Evolutionary conservation across 2,888 invertebrate genomes (phyloP).

Genomic region (Agrotis puta): DNA sequence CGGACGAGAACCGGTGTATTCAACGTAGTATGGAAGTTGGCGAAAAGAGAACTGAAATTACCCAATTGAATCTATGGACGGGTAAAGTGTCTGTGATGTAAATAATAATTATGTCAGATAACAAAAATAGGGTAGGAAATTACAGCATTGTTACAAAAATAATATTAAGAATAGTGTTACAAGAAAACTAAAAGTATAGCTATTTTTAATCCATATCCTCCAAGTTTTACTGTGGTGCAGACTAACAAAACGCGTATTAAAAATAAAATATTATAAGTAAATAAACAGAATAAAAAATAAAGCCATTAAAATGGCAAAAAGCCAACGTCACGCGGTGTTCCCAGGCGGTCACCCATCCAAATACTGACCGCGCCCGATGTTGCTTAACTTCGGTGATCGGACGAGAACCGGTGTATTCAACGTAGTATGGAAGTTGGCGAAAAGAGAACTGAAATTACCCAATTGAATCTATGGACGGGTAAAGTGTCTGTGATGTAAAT

Average conservation of each 20-base stretch:
- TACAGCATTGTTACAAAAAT: too few relatives aligned
- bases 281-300: too few relatives aligned
- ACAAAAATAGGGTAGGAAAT: too few relatives aligned
- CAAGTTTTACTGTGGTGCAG: too few relatives aligned
- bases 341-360: conserved; percentile 85
- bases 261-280: background rate
- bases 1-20: conserved; percentile 78
- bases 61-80: background rate
- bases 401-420: conserved; percentile 81
- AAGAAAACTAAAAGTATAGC: too few relatives aligned
- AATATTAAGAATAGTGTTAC: too few relatives aligned
- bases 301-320: too few relatives aligned
- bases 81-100: background rate
- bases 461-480: background rate
- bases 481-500: background rate
- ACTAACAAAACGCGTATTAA: too few relatives aligned
- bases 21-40: conserved; percentile 81
- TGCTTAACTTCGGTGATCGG: conserved; percentile 70
- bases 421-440: conserved; percentile 77
- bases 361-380: conserved; percentile 84
- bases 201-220: too few relatives aligned
- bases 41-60: rapidly evolving
- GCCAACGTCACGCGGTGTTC: conserved; percentile 80
- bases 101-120: too few relatives aligned
- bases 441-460: rapidly evolving